phyloP scores from a whole-genome alignment of 2,888 invertebrate species.

The Neuroscelio doddi region DNA sequence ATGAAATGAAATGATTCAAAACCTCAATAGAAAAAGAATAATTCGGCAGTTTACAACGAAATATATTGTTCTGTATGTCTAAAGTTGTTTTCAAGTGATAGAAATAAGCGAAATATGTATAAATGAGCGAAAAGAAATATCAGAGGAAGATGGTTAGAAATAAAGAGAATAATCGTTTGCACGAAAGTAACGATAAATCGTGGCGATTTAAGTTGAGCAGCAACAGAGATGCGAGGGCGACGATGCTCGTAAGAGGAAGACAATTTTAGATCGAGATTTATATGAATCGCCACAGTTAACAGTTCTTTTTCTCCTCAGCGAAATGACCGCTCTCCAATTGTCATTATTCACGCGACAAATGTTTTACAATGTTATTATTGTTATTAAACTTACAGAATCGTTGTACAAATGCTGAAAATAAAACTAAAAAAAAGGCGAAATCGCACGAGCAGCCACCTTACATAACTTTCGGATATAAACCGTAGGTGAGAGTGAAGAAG shows the following conservation, averaged over 20 bases:
- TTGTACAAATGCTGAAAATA: neutral
- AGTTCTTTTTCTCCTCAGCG: conserved; percentile 39
- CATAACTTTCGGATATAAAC: conserved; percentile 45
- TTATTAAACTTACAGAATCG: neutral
- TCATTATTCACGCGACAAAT: conserved; percentile 54
- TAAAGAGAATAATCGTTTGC: conserved; percentile 33
- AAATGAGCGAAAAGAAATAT: conserved; percentile 29
- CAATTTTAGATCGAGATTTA: conserved; percentile 65
- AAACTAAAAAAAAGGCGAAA: neutral
- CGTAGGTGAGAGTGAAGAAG: conserved; percentile 11
- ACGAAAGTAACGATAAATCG: conserved; percentile 42
- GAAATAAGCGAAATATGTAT: conserved; percentile 15
- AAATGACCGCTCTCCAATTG: conserved; percentile 54
- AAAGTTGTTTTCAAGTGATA: too few relatives aligned
- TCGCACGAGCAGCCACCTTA: conserved; percentile 21
- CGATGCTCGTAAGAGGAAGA: conserved; percentile 47
- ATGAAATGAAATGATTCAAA: too few relatives aligned
- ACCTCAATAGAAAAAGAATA: too few relatives aligned
- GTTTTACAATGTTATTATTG: conserved; percentile 38
- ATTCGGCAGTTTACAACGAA: too few relatives aligned
- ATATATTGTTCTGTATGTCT: too few relatives aligned
- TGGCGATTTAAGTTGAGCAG: conserved; percentile 37
- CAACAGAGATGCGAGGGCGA: conserved; percentile 5
- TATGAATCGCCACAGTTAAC: conserved; percentile 49
- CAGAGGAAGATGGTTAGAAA: conserved; percentile 26